phyloP scores from a whole-genome alignment of 2,113 vertebrate genomes.

The Merops nubicus region DNA sequence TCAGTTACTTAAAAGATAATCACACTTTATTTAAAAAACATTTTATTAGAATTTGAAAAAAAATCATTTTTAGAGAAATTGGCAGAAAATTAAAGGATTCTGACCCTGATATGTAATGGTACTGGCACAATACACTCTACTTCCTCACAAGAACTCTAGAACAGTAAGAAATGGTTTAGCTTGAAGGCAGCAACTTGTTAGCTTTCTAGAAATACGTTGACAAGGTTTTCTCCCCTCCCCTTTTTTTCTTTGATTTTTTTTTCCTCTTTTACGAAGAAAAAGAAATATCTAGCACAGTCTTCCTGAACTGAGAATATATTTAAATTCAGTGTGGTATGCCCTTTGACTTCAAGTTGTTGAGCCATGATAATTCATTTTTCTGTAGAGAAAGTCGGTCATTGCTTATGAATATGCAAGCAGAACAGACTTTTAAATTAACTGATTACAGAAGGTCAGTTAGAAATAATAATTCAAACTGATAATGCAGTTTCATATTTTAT shows the following conservation, averaged over 20 bases:
- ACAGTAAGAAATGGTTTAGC: slow-evolving; percentile 47
- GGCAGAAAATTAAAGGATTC: slow-evolving; percentile 47
- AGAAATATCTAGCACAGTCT: slow-evolving; percentile 15
- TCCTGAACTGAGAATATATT: slow-evolving; percentile 40
- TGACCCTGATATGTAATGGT: slow-evolving; percentile 37
- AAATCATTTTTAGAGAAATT: slow-evolving; percentile 37
- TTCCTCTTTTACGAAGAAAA: background rate
- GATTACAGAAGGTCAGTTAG: background rate
- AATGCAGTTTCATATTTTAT: background rate
- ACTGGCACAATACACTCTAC: background rate
- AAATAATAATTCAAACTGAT: background rate
- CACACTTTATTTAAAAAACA: background rate
- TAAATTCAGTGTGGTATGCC: slow-evolving; percentile 28
- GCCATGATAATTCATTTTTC: slow-evolving; percentile 35
- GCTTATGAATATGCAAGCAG: slow-evolving; percentile 16
- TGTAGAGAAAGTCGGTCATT: background rate
- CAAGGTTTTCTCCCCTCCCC: background rate
- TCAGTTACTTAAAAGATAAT: background rate
- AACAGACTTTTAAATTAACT: slow-evolving; percentile 9
- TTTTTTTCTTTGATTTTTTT: background rate
- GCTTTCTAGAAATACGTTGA: slow-evolving; percentile 64
- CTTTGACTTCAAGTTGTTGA: slow-evolving; percentile 14
- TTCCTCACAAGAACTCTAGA: slow-evolving; percentile 59
- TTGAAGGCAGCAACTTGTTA: slow-evolving; percentile 60
- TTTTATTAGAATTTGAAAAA: slow-evolving; percentile 44